These are phyloP conservation scores for Endotricha flammealis DNA, from an alignment of 2,888 invertebrate genomes.

Conservation along the genomic window DNA sequence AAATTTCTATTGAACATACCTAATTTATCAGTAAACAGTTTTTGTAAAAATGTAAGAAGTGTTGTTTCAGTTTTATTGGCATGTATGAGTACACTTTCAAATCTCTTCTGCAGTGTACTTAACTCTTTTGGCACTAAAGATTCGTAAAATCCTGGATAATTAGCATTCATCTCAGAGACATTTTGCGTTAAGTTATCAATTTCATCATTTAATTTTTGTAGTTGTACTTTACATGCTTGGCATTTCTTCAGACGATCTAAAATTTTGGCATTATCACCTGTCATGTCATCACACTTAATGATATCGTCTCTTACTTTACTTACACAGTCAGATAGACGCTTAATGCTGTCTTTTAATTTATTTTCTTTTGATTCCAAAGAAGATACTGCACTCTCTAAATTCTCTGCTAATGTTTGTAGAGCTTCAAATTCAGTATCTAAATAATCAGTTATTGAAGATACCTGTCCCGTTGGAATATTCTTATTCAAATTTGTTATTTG, in stretches of 20 bases:
- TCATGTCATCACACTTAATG: conserved; percentile 93
- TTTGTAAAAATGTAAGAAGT: conserved; percentile 88
- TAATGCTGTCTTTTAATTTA: conserved; percentile 83
- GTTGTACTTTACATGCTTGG: conserved; percentile 83
- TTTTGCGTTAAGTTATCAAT: conserved; percentile 83
- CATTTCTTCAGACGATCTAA: conserved; percentile 87
- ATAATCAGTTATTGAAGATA: conserved; percentile 81
- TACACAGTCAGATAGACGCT: conserved; percentile 82
- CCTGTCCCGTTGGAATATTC: conserved; percentile 82
- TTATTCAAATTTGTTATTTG: conserved; percentile 88
- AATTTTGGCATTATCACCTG: conserved; percentile 91
- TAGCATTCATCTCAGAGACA: conserved; percentile 83
- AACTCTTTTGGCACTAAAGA: conserved; percentile 89
- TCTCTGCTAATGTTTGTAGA: conserved; percentile 84
- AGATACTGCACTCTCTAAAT: conserved; percentile 84
- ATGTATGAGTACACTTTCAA: conserved; percentile 86
- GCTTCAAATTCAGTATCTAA: conserved; percentile 87
- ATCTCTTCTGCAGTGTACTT: conserved; percentile 88
- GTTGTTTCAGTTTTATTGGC: conserved; percentile 90
- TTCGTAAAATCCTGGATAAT: conserved; percentile 88
- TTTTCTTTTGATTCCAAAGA: conserved; percentile 87
- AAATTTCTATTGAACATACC: conserved; percentile 89
- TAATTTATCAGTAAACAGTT: conserved; percentile 91
- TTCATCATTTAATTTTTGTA: conserved; percentile 82
- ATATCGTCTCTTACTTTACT: conserved; percentile 87